These are phyloP conservation scores for Gallinago undulata DNA, from an alignment of 2,113 vertebrate genomes.

Conservation along the genomic window DNA sequence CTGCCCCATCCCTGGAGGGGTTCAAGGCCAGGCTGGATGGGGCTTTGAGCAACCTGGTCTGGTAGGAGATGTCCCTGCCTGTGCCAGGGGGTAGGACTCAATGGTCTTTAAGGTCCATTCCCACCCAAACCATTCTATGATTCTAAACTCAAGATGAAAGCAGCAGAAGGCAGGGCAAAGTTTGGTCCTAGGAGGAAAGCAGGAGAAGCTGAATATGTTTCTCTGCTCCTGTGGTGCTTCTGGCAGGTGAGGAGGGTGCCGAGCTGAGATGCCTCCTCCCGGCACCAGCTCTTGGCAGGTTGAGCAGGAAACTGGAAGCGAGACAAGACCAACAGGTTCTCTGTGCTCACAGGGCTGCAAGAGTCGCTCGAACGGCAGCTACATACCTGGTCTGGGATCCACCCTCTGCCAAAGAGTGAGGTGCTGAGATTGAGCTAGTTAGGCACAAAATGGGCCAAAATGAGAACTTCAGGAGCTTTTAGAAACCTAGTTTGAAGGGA, in stretches of 20 bases:
- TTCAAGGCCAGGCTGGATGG: too few relatives aligned
- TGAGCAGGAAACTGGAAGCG: neutral
- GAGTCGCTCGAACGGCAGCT: neutral
- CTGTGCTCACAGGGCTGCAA: neutral
- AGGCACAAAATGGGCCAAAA: neutral
- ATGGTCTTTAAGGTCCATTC: too few relatives aligned
- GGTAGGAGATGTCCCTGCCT: too few relatives aligned
- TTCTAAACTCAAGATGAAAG: neutral
- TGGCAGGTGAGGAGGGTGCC: neutral
- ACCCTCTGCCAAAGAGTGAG: neutral
- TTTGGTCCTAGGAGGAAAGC: neutral
- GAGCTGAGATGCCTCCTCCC: neutral
- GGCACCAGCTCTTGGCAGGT: neutral
- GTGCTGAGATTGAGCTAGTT: neutral
- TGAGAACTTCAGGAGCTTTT: neutral
- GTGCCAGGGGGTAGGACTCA: too few relatives aligned
- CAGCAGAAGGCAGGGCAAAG: neutral
- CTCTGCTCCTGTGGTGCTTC: neutral
- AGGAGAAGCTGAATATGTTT: neutral
- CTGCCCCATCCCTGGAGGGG: too few relatives aligned
- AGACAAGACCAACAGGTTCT: neutral
- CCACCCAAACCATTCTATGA: too few relatives aligned
- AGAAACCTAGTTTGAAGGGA: accelerated
- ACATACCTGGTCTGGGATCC: neutral
- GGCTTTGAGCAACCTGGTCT: too few relatives aligned